Base-by-base conservation (phyloP, 1,140 invertebrate genomes). In the Zaprionus ghesquierei region DNA sequence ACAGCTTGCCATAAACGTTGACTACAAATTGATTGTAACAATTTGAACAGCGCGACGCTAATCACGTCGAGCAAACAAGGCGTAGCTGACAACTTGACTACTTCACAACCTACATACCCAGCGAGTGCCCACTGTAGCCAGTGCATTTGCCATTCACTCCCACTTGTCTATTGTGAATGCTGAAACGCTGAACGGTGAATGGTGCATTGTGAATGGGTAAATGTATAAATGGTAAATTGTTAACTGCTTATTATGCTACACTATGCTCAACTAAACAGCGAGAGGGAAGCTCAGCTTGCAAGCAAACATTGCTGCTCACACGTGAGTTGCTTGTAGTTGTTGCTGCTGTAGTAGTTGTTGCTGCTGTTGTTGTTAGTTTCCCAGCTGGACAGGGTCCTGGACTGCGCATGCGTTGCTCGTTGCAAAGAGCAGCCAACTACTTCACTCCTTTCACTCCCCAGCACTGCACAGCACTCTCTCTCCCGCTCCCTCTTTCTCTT, bases 391-490 rank as follows among this genome's bases (percentile, higher is more conserved):
- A n/a, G n/a, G n/a, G n/a, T n/a, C n/a, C n/a, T n/a, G 5, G 12
- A 54, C 55, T 41, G 64, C 70, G 70, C 70, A 73, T 73, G 70
- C 70, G 70, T 73, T 20, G 53, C 38, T 38, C 64, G 31, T 25
- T n/a, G n/a, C n/a, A 20, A 33, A 46, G 31, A 73, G 64, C 41
- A 61, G 35, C 35, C n/a, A 41, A 54, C 22, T 13, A 22, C 22
- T 15, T 5, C 50, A 8, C 31, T 56, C 51, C 5, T n/a, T 5
- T 13, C 18, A 2, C 23, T n/a, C 49, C 49, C 20, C 44, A 22
- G 20, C 13, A 12, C n/a, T n/a, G 41, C 44, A 18, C 20, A 22
- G 15, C 25, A 13, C 50, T 46, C 33, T 35, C 18, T 55, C n/a
- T 22, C 29, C 35, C n/a, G 13, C 54, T 15, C 10, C 9, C 58